Base-by-base conservation (phyloP, 2,113 vertebrate species). In the Argyrosomus japonicus region DNA sequence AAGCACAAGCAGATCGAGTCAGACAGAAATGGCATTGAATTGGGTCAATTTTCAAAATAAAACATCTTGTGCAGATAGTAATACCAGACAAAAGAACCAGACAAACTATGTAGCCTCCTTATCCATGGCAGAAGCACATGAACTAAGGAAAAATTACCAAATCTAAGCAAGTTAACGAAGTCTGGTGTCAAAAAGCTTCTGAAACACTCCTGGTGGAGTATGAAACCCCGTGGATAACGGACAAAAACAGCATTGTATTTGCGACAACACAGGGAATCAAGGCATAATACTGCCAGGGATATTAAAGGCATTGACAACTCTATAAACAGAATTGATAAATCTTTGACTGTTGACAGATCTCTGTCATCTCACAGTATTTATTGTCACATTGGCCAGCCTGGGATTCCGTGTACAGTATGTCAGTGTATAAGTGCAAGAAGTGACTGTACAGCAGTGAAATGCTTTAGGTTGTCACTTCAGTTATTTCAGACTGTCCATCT, bases 391-490 rank as follows among this genome's bases (percentile, higher is more conserved):
- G 18, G 3, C 47, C n/a, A 40, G 29, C 29, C 8, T 2, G 1
- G 4, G 18, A 3, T n/a, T 50, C 32, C 45, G 2, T 27, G 32
- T 9, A 25, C 58, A 32, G 19, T 17, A 18, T 8, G 58, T 47
- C 45, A 47, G 12, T 13, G 45, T 50, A 6, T 21, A 25, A 5
- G 56, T 63, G 19, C 47, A 23, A 2, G 8, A n/a, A 40, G 47
- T 53, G 27, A 19, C 8, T 0, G 29, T 10, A 5, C 17, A 3
- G 12, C 29, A 1, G 19, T 29, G 11, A 21, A 3, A 61, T 1
- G 6, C 47, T 74, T 70, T 1, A 81, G 63, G 36, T 40, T 60
- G 53, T 75, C 17, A 21, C 72, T 51, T 47, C 71, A 32, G 53
- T 25, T 60, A 60, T 64, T 18, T 50, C 53, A 4, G 51, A 15